A percentile compares a stretch with the other conserved stretches of the same genome.
Evolutionary conservation across 1,140 invertebrate genomes (phyloP).

Genomic region (Formica selysi): DNA sequence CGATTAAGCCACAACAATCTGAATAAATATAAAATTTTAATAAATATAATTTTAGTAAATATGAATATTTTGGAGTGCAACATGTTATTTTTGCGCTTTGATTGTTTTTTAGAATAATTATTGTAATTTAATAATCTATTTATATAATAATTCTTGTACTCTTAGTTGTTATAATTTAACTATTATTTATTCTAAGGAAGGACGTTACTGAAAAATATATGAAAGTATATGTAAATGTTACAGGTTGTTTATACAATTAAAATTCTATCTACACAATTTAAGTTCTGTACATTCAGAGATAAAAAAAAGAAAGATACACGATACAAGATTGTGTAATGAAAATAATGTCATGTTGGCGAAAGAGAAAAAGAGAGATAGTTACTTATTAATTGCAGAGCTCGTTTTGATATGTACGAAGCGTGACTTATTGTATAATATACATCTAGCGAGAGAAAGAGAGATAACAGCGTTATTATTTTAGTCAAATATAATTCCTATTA

Average conservation of each 20-base stretch:
- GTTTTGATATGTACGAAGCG: neutral
- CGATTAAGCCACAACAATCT: constrained; percentile 29
- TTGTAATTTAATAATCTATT: constrained; percentile 40
- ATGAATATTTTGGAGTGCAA: constrained; percentile 41
- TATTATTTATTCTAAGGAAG: constrained; percentile 8
- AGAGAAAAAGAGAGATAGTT: neutral
- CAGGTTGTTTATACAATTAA: constrained; percentile 63
- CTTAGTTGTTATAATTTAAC: constrained; percentile 45
- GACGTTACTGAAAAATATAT: constrained; percentile 43
- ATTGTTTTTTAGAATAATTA: constrained; percentile 63
- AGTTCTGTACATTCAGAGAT: neutral
- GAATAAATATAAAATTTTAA: neutral
- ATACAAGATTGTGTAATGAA: constrained; percentile 29
- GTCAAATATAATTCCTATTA: constrained; percentile 48
- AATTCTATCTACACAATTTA: constrained; percentile 4
- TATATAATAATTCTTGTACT: constrained; percentile 18
- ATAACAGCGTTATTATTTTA: constrained; percentile 48
- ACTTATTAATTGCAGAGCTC: constrained; percentile 10
- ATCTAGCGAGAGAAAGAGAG: neutral
- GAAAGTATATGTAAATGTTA: constrained; percentile 57
- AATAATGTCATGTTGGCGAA: neutral
- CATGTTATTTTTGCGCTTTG: constrained; percentile 30
- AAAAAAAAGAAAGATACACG: too few relatives aligned
- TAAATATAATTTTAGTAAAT: neutral
- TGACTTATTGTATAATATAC: constrained; percentile 8